These are phyloP conservation scores for Neopipo cinnamomea DNA, from an alignment of 2,113 vertebrate genomes.

Conservation along the genomic window DNA sequence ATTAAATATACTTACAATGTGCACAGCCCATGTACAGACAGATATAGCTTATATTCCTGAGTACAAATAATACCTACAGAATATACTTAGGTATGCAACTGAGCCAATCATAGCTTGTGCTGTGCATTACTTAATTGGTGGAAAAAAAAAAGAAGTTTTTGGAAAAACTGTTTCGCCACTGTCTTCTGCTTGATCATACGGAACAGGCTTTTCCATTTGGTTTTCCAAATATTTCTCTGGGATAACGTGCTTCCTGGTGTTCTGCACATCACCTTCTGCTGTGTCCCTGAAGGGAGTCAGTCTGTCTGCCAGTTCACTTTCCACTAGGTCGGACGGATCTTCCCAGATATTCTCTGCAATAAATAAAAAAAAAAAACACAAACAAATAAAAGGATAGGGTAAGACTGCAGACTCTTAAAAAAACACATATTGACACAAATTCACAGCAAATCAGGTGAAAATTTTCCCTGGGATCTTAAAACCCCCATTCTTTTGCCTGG, in stretches of 20 bases:
- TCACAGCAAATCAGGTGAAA: background rate
- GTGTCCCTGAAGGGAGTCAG: background rate
- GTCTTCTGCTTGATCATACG: background rate
- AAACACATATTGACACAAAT: background rate
- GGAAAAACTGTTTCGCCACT: constrained; percentile 6
- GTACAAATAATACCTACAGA: constrained; percentile 39
- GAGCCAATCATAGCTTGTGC: background rate
- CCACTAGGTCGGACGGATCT: background rate
- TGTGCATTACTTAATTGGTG: constrained; percentile 47
- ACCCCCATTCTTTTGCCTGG: background rate
- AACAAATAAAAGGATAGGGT: background rate
- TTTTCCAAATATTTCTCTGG: background rate
- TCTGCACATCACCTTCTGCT: background rate
- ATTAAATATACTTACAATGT: constrained; percentile 21
- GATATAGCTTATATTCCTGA: constrained; percentile 50
- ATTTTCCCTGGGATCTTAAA: background rate
- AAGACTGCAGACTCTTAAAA: background rate
- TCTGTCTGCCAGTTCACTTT: constrained; percentile 18
- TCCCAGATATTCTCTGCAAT: constrained; percentile 30
- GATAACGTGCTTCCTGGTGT: background rate
- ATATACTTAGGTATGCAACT: background rate
- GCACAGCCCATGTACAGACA: constrained; percentile 16
- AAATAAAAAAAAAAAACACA: background rate
- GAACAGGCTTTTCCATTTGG: background rate
- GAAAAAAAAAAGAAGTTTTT: constrained; percentile 36